These are phyloP conservation scores for Diploptera punctata DNA, from an alignment of 2,888 invertebrate species.

Conservation along the genomic window DNA sequence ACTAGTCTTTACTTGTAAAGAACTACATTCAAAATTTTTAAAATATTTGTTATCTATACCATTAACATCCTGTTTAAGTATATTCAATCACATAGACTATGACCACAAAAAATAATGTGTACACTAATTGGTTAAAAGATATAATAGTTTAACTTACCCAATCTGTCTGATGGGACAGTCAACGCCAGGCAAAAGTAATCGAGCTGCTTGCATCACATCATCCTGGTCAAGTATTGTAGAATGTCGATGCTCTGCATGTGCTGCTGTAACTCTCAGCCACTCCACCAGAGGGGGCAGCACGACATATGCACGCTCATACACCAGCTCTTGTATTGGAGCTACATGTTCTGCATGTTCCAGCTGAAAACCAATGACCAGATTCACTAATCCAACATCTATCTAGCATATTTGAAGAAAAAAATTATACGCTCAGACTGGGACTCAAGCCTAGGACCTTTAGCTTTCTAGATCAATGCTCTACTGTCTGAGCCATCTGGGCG, in stretches of 20 bases:
- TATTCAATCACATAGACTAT: too few relatives aligned
- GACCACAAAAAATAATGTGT: too few relatives aligned
- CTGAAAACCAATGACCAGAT: constrained; percentile 51
- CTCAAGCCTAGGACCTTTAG: too few relatives aligned
- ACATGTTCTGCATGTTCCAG: constrained; percentile 68
- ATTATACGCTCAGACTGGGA: too few relatives aligned
- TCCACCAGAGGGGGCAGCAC: constrained; percentile 90
- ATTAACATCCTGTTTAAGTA: too few relatives aligned
- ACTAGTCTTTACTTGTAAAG: too few relatives aligned
- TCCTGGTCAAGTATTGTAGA: constrained; percentile 81
- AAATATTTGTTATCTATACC: too few relatives aligned
- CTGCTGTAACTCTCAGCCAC: constrained; percentile 84
- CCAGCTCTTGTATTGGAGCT: constrained; percentile 71
- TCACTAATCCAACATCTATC: background rate
- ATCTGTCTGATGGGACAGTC: constrained; percentile 85
- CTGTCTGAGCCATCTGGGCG: too few relatives aligned
- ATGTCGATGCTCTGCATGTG: constrained; percentile 82
- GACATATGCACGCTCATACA: constrained; percentile 86
- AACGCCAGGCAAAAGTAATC: constrained; percentile 84
- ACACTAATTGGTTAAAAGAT: too few relatives aligned
- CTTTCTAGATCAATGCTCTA: too few relatives aligned
- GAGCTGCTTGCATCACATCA: constrained; percentile 87
- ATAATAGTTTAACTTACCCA: constrained; percentile 63
- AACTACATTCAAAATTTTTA: too few relatives aligned
- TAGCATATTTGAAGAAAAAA: background rate